Conservation (phyloP, 1,140 invertebrate genomes). For the Metaphire vulgaris region DNA sequence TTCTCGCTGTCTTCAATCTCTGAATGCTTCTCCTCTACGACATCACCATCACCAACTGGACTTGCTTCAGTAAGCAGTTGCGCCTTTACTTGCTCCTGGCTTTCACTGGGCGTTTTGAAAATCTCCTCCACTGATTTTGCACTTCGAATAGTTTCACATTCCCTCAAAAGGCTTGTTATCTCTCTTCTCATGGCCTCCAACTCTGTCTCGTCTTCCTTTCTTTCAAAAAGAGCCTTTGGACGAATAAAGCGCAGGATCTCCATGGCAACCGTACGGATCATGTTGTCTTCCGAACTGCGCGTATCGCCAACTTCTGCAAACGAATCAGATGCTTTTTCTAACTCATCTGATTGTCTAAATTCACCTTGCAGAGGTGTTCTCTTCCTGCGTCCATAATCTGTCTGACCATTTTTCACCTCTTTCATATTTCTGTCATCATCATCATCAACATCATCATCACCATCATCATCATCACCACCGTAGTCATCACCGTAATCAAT, state of each 20-base stretch:
- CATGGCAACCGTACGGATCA: neutral
- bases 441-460: conserved; percentile 1
- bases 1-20: neutral
- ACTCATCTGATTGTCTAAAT: too few relatives aligned
- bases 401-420: neutral
- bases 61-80: neutral
- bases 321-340: too few relatives aligned
- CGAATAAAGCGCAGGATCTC: neutral
- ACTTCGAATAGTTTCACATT: neutral
- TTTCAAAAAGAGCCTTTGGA: neutral
- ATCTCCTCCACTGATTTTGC: neutral
- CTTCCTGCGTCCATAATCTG: too few relatives aligned
- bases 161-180: neutral
- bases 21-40: neutral
- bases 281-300: neutral
- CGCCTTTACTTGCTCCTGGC: neutral
- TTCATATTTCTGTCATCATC: neutral
- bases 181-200: neutral
- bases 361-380: too few relatives aligned
- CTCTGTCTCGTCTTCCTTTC: neutral
- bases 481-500: neutral
- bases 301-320: too few relatives aligned
- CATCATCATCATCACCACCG: conserved; percentile 12
- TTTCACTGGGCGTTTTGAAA: neutral
- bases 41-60: neutral